These are phyloP conservation scores for Himalopsyche japonica DNA, from an alignment of 2,888 invertebrate species.

Conservation along the genomic window DNA sequence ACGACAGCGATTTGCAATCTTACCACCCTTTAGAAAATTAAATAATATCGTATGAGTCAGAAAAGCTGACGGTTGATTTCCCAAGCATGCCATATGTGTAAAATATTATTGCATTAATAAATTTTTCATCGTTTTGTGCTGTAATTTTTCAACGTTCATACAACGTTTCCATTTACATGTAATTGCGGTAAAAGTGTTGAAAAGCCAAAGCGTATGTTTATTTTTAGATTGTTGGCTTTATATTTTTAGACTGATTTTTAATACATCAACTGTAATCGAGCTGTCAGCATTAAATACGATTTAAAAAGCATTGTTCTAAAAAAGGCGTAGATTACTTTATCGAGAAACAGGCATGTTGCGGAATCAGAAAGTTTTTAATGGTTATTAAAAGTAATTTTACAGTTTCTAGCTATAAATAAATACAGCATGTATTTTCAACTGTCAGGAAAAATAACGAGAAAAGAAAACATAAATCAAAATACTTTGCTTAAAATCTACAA, in stretches of 20 bases:
- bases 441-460: no score
- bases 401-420: no score
- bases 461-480: no score
- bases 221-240: not conserved
- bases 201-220: not conserved
- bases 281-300: not conserved
- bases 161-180: not conserved
- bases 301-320: not conserved
- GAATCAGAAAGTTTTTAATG: not conserved
- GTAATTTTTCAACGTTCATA: not conserved
- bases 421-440: no score
- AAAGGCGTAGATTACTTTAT: not conserved
- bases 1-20: no score
- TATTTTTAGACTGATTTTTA: constrained; percentile 1
- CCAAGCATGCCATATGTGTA: no score
- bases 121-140: no score
- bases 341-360: not conserved
- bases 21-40: no score
- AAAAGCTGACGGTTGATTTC: no score
- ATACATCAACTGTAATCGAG: not conserved
- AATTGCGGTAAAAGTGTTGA: not conserved
- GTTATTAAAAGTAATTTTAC: not conserved
- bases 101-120: no score
- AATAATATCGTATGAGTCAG: no score
- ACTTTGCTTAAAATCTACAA: no score